A percentile compares a stretch with the other conserved stretches of the same genome.
Evolutionary conservation across 2,888 invertebrate species (phyloP).

Genomic region (Melanostoma scalare): DNA sequence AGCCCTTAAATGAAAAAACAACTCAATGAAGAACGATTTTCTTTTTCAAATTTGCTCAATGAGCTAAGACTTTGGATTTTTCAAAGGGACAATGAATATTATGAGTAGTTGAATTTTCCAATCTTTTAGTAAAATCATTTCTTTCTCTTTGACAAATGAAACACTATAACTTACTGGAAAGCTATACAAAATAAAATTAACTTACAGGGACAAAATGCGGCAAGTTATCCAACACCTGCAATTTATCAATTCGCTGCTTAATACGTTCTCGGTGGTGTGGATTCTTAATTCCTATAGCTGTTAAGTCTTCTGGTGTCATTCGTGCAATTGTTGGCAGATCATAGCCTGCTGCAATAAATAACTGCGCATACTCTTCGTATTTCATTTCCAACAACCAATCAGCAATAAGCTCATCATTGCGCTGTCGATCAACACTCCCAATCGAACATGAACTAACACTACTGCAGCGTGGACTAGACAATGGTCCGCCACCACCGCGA

Average conservation of each 20-base stretch:
- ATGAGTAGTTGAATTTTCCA: too few species aligned
- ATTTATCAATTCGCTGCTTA: constrained; percentile 96
- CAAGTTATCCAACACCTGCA: constrained; percentile 96
- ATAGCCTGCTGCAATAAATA: constrained; percentile 97
- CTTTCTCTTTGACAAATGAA: neutral
- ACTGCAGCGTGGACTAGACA: constrained; percentile 87
- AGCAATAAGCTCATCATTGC: constrained; percentile 94
- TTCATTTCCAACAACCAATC: constrained; percentile 96
- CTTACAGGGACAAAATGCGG: constrained; percentile 96
- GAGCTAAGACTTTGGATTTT: too few species aligned
- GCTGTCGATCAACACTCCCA: constrained; percentile 89
- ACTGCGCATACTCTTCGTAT: constrained; percentile 96
- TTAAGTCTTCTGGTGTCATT: constrained; percentile 98
- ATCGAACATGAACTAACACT: constrained; percentile 89
- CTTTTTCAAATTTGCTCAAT: neutral
- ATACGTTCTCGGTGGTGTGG: constrained; percentile 97
- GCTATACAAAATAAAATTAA: constrained; percentile 1
- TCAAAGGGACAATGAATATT: too few species aligned
- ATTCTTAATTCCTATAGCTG: constrained; percentile 95
- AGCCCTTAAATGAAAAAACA: constrained; percentile 85
- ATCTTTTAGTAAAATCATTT: too few species aligned
- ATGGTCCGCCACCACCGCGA: constrained; percentile 80
- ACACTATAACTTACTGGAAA: neutral
- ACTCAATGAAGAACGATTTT: neutral
- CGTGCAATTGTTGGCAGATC: constrained; percentile 98